Base-by-base conservation (phyloP, 2,797 vertebrate species). In the Anableps anableps region DNA sequence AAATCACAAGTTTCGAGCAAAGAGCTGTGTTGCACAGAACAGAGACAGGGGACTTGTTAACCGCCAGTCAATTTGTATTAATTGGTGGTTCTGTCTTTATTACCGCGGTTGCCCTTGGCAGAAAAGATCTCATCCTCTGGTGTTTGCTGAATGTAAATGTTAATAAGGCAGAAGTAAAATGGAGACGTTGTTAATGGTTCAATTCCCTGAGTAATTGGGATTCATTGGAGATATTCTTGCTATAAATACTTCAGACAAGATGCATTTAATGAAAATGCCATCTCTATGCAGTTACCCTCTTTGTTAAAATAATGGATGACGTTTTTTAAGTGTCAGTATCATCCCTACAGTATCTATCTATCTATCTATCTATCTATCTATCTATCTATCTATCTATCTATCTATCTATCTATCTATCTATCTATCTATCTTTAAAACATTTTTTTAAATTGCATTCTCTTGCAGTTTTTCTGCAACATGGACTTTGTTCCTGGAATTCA, bases 21-120 rank as follows among this genome's bases (percentile, higher is more conserved):
- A 50, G 47, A 73, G 79, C 75, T 10, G 55, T 51, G 60, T 68
- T 77, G 66, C 36, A 0, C 34, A 47, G 79, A 48, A 26, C 23
- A 36, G 71, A 82, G 83, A 31, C 62, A 0, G 4, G 80, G 79
- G 88, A 86, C 81, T 83, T 71, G 79, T 89, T 92, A 89, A 79
- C 82, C 9, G 6, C 43, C 64, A 85, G 75, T 80, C 86, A 71
- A 36, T 82, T 76, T 5, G 71, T 45, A 84, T 90, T 87, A 86
- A 83, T 78, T 51, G 8, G 8, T 29, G 72, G 50, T 72, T 89
- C 72, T 81, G 76, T 90, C 89, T 90, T 86, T 82, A 90, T 91
- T 86, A 84, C 50, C 31, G 43, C 2, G 1, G 26, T 78, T 83
- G 70, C 43, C 80, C 79, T 84, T 85, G 83, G 76, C 53, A 74